Conservation (phyloP, 1,140 invertebrate species). For the Pseudomyrmex flavicornis region DNA sequence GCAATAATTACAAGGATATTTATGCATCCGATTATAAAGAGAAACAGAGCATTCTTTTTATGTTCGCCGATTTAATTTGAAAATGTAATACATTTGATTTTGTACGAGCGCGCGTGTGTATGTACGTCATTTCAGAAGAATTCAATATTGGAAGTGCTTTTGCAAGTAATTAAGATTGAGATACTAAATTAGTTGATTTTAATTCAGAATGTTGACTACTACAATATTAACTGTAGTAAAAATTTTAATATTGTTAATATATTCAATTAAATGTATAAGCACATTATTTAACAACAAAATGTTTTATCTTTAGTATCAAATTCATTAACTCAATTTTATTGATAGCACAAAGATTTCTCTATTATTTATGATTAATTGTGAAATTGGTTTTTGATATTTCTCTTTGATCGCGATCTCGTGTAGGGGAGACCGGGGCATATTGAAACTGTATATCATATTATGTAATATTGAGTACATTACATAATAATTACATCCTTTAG, state of each 20-base stretch:
- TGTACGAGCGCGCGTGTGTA: background rate
- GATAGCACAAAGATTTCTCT: background rate
- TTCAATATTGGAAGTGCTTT: background rate
- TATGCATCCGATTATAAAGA: slow-evolving; percentile 47
- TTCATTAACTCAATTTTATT: background rate
- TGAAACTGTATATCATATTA: no score
- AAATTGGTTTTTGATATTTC: slow-evolving; percentile 9
- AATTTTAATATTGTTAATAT: background rate
- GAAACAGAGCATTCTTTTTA: slow-evolving; percentile 5
- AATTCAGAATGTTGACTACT: background rate
- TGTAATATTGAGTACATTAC: no score
- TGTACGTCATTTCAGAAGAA: slow-evolving; percentile 3
- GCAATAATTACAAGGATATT: slow-evolving; percentile 76
- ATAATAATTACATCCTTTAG: no score
- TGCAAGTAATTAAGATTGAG: background rate
- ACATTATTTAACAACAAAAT: background rate
- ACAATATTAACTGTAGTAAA: background rate
- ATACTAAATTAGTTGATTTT: background rate
- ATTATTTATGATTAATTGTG: background rate
- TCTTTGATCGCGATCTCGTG: background rate
- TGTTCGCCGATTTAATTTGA: background rate
- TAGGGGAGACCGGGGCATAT: no score
- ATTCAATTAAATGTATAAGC: background rate
- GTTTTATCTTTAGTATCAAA: background rate
- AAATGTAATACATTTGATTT: slow-evolving; percentile 12